A percentile compares a stretch with the other conserved stretches of the same genome.
Conservation (phyloP, 1,140 invertebrate genomes). For the Bombus fervidus region DNA sequence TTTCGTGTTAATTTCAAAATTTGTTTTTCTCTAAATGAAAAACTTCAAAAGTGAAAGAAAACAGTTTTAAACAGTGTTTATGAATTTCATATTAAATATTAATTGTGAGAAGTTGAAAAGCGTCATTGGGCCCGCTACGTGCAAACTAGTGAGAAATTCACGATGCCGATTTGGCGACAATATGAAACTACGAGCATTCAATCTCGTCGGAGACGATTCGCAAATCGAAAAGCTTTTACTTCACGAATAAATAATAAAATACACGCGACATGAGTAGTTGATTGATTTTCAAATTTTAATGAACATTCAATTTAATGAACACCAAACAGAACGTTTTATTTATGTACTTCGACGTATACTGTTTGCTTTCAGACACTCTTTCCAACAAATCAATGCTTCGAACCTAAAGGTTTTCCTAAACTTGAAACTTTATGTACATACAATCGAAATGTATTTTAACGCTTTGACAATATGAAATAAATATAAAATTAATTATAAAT, state of each 20-base stretch:
- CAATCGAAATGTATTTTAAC: too few species aligned
- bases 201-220: not conserved
- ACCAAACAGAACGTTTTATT: too few species aligned
- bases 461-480: too few species aligned
- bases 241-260: not conserved
- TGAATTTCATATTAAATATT: not conserved
- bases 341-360: too few species aligned
- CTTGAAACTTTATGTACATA: too few species aligned
- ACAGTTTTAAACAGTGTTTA: not conserved
- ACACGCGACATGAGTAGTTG: not conserved
- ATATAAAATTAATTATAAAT: not conserved
- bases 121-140: too few species aligned
- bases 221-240: not conserved
- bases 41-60: not conserved
- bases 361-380: not conserved
- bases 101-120: not conserved
- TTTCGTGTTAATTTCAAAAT: too few species aligned
- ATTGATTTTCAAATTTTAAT: not conserved
- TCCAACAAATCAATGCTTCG: not conserved
- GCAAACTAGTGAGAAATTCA: not conserved
- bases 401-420: not conserved
- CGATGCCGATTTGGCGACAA: not conserved
- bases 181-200: not conserved
- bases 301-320: not conserved
- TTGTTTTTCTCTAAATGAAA: not conserved